A percentile compares a stretch with the other conserved stretches of the same genome.
These are phyloP conservation scores for Anguilla marmorata DNA, from an alignment of 2,797 vertebrate genomes.

Conservation along the genomic window DNA sequence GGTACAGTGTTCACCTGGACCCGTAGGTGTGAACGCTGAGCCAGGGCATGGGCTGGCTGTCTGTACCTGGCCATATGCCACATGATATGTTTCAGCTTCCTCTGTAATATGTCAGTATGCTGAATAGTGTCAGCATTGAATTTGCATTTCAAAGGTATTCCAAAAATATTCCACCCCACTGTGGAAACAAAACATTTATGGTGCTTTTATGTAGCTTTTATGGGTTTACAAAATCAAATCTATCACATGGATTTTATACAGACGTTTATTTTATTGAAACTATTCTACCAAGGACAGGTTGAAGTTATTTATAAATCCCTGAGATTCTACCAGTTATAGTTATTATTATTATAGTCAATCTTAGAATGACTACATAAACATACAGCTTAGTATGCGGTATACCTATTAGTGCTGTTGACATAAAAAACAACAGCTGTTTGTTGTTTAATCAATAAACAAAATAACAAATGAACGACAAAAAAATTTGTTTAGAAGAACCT, in stretches of 20 bases:
- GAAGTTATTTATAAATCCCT: neutral
- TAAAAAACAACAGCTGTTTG: too few species aligned
- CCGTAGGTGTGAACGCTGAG: neutral
- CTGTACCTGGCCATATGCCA: too few species aligned
- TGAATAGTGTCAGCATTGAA: neutral
- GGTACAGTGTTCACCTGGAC: neutral
- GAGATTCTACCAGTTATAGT: neutral
- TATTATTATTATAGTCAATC: neutral
- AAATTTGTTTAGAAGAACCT: neutral
- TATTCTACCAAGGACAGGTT: neutral
- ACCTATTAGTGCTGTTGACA: neutral
- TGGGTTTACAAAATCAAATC: neutral
- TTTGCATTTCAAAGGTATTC: neutral
- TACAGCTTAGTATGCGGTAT: neutral
- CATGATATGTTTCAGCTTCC: too few species aligned
- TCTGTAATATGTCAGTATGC: neutral
- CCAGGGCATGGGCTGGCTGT: neutral
- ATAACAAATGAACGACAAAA: neutral
- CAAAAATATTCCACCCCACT: neutral
- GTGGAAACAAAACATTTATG: neutral
- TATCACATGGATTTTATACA: constrained; percentile 2
- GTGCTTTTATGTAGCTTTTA: neutral
- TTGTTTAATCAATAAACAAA: neutral
- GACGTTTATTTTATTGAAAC: neutral
- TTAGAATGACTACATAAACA: neutral